A percentile compares a stretch with the other conserved stretches of the same genome.
Evolutionary conservation across 2,113 vertebrate genomes (phyloP).

Genomic region (Xiphophorus couchianus): DNA sequence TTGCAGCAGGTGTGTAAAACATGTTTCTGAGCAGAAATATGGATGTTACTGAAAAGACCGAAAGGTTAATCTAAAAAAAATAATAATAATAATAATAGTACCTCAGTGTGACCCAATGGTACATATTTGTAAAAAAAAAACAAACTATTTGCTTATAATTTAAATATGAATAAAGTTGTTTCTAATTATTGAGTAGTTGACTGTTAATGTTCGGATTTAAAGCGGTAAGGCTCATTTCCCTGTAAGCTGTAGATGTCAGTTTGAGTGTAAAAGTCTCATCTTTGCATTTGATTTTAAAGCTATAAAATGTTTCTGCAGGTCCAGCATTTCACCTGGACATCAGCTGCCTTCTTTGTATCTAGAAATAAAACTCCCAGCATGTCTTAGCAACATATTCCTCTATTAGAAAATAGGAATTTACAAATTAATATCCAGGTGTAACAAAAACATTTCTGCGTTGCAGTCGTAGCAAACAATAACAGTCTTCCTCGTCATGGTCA

Average conservation of each 20-base stretch:
- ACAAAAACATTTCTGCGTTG: constrained; percentile 19
- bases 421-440: constrained; percentile 32
- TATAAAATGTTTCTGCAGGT: too few species aligned
- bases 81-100: too few species aligned
- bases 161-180: not conserved
- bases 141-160: too few species aligned
- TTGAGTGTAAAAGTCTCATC: too few species aligned
- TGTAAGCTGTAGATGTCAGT: not conserved
- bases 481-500: constrained; percentile 25
- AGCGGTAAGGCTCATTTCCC: not conserved
- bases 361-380: not conserved
- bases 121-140: too few species aligned
- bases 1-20: too few species aligned
- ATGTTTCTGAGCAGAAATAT: too few species aligned
- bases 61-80: too few species aligned
- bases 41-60: too few species aligned
- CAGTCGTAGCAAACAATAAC: constrained; percentile 27
- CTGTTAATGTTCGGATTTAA: not conserved
- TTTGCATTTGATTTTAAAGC: too few species aligned
- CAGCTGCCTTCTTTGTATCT: too few species aligned
- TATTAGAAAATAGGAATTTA: constrained; percentile 66
- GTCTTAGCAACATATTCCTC: constrained; percentile 34
- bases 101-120: too few species aligned
- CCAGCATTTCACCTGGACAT: not conserved
- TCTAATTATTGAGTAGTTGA: not conserved